phyloP scores from a whole-genome alignment of 2,888 invertebrate species.

The Agapetus fuscipes region DNA sequence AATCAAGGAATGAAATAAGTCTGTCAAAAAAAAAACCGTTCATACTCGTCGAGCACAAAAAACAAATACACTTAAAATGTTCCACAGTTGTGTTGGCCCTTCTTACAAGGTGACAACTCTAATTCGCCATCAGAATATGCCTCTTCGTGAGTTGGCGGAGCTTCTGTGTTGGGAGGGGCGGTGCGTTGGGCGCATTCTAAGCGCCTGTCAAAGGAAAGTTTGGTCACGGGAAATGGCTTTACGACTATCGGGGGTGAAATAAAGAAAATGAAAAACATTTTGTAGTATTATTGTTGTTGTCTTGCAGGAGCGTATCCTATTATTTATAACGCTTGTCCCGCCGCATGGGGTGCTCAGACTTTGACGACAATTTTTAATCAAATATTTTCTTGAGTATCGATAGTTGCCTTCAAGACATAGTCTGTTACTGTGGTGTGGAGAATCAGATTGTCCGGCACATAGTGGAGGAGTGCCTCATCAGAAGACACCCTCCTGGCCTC shows the following conservation, averaged over 20 bases:
- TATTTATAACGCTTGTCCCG: constrained; percentile 20
- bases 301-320: constrained; percentile 16
- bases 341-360: not conserved
- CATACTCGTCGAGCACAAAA: too few species aligned
- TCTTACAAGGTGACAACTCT: constrained; percentile 10
- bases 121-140: constrained; percentile 16
- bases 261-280: constrained; percentile 85
- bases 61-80: too few species aligned
- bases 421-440: too few species aligned
- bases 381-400: not conserved
- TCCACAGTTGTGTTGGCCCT: too few species aligned
- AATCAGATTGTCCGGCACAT: too few species aligned
- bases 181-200: constrained; percentile 30
- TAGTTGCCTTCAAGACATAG: too few species aligned
- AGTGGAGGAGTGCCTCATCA: too few species aligned
- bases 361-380: constrained; percentile 3
- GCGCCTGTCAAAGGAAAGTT: constrained; percentile 49
- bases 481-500: too few species aligned
- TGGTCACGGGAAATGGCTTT: constrained; percentile 84
- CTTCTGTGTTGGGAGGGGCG: constrained; percentile 24
- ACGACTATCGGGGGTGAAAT: constrained; percentile 78
- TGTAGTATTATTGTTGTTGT: constrained; percentile 49
- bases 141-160: constrained; percentile 27
- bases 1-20: constrained; percentile 13
- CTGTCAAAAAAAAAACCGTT: constrained; percentile 3